These are phyloP conservation scores for Scyliorhinus canicula DNA, from an alignment of 2,797 vertebrate genomes.

Conservation along the genomic window DNA sequence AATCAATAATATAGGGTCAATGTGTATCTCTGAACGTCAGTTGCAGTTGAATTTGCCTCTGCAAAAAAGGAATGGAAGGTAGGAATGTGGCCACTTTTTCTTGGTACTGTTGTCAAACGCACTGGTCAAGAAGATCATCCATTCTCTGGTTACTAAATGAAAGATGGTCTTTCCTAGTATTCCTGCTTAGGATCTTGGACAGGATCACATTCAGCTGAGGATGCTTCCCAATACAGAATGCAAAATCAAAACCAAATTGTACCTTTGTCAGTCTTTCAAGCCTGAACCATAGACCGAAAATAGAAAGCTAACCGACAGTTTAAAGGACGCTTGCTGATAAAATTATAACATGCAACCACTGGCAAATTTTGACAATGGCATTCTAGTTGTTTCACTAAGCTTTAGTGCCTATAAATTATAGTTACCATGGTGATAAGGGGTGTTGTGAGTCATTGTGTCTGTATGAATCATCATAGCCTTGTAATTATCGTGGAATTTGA, in stretches of 20 bases:
- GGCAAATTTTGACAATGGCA: not conserved
- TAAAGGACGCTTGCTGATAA: not conserved
- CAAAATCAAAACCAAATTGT: not conserved
- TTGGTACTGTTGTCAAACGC: not conserved
- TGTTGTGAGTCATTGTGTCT: not conserved
- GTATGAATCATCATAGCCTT: not conserved
- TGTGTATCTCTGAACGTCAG: too few relatives aligned
- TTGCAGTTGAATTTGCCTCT: not conserved
- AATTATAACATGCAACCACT: not conserved
- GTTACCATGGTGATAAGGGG: constrained; percentile 4
- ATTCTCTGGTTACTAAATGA: not conserved
- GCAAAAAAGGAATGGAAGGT: not conserved
- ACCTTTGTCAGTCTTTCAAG: not conserved
- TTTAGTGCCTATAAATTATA: constrained; percentile 9
- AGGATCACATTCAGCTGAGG: not conserved
- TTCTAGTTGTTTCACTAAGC: not conserved
- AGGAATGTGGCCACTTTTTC: not conserved
- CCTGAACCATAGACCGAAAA: not conserved
- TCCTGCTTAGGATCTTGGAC: not conserved
- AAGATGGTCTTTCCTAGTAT: not conserved
- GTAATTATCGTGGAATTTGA: not conserved
- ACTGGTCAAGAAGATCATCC: not conserved
- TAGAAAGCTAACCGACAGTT: not conserved
- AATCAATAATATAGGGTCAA: not conserved
- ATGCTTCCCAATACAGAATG: not conserved